Percentiles rank a stretch among this genome's conserved stretches.
phyloP scores from a whole-genome alignment of 1,140 invertebrate species.

The Medauroidea extradentata region DNA sequence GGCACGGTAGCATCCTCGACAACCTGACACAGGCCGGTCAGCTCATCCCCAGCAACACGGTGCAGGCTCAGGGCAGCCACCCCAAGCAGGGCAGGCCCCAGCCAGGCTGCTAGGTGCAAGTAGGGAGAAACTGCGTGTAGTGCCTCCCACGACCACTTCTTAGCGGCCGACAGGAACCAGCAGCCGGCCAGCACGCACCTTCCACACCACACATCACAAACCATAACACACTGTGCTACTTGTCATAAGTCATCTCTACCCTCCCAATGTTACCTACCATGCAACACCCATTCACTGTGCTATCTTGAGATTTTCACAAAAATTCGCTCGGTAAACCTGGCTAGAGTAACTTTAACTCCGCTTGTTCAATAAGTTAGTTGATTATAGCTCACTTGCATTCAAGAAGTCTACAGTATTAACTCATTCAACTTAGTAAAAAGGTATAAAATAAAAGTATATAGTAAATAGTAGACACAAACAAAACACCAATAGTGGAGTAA shows the following conservation, averaged over 20 bases:
- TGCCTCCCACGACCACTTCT: constrained; percentile 86
- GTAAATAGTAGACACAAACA: too few relatives aligned
- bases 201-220: constrained; percentile 39
- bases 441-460: too few relatives aligned
- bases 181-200: constrained; percentile 78
- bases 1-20: constrained; percentile 70
- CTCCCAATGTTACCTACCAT: constrained; percentile 34
- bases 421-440: too few relatives aligned
- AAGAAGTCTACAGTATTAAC: too few relatives aligned
- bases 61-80: constrained; percentile 70
- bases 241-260: constrained; percentile 27
- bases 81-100: constrained; percentile 71
- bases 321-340: too few relatives aligned
- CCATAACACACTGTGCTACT: too few relatives aligned
- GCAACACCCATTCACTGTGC: too few relatives aligned
- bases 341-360: too few relatives aligned
- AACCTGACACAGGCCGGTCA: constrained; percentile 65
- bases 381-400: too few relatives aligned
- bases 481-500: too few relatives aligned
- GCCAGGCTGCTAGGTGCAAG: constrained; percentile 81
- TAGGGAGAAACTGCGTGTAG: constrained; percentile 76
- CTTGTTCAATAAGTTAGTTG: too few relatives aligned
- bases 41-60: constrained; percentile 65
- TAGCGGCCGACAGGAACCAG: constrained; percentile 80
- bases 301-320: too few relatives aligned